These are phyloP conservation scores for Chiroxiphia lanceolata DNA, from an alignment of 2,797 vertebrate species.

Conservation along the genomic window DNA sequence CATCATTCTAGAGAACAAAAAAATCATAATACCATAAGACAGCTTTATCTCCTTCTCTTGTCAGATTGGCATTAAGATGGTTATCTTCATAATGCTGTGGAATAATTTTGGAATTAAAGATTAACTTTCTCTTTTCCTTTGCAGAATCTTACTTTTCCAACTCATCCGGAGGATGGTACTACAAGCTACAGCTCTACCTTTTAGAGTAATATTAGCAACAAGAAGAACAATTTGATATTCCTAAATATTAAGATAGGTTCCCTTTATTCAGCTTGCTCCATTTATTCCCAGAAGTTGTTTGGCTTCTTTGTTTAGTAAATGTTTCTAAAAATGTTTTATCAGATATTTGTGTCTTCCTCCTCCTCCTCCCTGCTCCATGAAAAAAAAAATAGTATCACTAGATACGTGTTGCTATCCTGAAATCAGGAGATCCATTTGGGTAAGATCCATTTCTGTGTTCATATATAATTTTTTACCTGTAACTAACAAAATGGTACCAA, in stretches of 20 bases:
- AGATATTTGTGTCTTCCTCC: not conserved
- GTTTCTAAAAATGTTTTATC: not conserved
- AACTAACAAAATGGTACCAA: not conserved
- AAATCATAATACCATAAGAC: not conserved
- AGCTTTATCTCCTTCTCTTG: conserved; percentile 33
- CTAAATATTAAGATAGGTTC: not conserved
- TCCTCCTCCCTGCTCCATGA: no score
- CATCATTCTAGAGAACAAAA: not conserved
- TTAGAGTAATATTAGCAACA: not conserved
- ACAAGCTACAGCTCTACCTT: not conserved
- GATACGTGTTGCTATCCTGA: not conserved
- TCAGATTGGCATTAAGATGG: conserved; percentile 44
- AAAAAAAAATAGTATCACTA: not conserved
- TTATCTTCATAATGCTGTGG: conserved; percentile 17
- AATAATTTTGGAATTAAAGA: conserved; percentile 48
- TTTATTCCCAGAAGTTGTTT: not conserved
- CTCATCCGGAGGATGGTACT: not conserved
- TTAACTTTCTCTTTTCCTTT: conserved; percentile 27
- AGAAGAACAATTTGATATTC: not conserved
- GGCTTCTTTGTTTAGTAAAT: not conserved
- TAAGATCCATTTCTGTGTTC: not conserved
- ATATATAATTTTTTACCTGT: not conserved
- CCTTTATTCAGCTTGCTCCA: not conserved
- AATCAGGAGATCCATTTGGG: not conserved
- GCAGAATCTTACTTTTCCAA: not conserved